Base-by-base conservation (phyloP, 2,113 vertebrate species). In the Todiramphus chloris region DNA sequence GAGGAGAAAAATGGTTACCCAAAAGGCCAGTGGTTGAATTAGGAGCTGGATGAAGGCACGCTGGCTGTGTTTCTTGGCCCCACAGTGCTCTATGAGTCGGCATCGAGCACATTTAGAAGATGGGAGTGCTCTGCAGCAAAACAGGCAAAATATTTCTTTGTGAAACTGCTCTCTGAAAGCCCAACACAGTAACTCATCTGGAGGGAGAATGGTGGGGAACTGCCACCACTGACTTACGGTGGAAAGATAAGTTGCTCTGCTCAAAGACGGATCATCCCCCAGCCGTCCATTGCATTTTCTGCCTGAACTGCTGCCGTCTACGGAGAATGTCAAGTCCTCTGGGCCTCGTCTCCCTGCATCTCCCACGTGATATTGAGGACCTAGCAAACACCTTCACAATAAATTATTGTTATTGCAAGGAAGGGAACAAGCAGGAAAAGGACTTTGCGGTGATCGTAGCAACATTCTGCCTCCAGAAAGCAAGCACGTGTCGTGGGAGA, bases 311-410 rank as follows among this genome's bases (percentile, higher is more conserved):
- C 91, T 89, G 80, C 95, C 0, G n/a, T 51, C 95, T 94, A 44
- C 21, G 9, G 86, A 95, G 96, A 96, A 97, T 96, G 95, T 96
- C 96, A 95, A 20, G 81, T 96, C 92, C 94, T 85, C n/a, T 64
- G 92, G 77, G 95, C 62, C 96, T 94, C 80, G 0, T 96, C 91
- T 93, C 81, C 74, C 70, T 89, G 89, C 51, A 31, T 87, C 87
- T 91, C 89, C 91, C 93, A 87, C 75, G 43, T 59, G 90, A 93
- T 69, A 80, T 43, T 0, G 5, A 93, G 83, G 73, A 70, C 81
- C 63, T 89, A 80, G 80, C 70, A 91, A 95, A 80, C 87, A 95
- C 94, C 83, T 93, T 87, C 58, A 67, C 70, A 28, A 91, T 96
- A 92, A 96, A 96, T 97, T 89, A 94, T 51, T 84, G 67, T 67